A percentile compares a stretch with the other conserved stretches of the same genome.
These are phyloP conservation scores for Ceyx melanurus DNA, from an alignment of 2,113 vertebrate species.

Conservation along the genomic window DNA sequence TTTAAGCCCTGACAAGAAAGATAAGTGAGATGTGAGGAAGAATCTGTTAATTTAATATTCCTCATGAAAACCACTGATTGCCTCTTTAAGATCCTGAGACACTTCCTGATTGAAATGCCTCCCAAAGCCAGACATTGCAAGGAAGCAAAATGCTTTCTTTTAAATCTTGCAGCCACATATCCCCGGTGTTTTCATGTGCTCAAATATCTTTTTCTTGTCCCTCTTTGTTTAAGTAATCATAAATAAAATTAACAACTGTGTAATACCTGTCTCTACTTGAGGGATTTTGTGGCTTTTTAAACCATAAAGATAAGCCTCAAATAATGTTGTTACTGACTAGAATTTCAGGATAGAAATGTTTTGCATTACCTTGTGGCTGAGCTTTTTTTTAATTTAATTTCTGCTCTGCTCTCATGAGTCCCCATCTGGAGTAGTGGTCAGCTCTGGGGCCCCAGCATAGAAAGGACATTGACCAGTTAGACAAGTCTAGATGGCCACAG, in stretches of 20 bases:
- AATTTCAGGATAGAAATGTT: neutral
- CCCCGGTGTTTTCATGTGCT: neutral
- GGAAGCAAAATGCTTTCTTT: neutral
- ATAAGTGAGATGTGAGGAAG: neutral
- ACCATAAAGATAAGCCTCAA: neutral
- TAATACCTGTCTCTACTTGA: neutral
- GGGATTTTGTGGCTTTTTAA: neutral
- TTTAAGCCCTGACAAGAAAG: neutral
- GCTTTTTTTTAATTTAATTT: neutral
- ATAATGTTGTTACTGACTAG: neutral
- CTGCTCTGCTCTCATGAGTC: neutral
- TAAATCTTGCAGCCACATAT: neutral
- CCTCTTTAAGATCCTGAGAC: neutral
- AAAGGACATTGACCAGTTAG: neutral
- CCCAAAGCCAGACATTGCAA: neutral
- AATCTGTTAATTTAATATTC: neutral
- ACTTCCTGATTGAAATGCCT: neutral
- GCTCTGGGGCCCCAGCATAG: neutral
- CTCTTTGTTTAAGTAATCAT: neutral
- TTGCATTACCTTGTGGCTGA: neutral
- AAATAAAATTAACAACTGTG: constrained; percentile 7
- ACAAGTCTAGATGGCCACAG: neutral
- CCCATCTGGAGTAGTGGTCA: neutral
- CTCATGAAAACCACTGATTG: neutral
- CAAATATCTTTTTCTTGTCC: neutral